Base-by-base conservation (phyloP, 2,113 vertebrate genomes). In the Poeciliopsis retropinna region DNA sequence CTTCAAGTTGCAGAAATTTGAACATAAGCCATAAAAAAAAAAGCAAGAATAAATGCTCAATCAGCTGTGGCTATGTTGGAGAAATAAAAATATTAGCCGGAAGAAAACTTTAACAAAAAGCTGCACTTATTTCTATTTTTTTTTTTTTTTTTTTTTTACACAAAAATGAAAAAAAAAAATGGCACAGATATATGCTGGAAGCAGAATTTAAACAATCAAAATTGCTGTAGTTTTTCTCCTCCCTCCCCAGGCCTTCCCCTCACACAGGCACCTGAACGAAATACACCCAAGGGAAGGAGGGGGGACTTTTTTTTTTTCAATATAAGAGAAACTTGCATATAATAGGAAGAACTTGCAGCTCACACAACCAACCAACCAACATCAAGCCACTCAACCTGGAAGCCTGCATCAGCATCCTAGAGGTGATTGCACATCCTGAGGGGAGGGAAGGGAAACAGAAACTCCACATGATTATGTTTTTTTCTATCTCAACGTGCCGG, bases 221-320 rank as follows among this genome's bases (percentile, higher is more conserved):
- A 87, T 83, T 83, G 84, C 88, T 87, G 81, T 87, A 81, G 80
- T 75, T 60, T 76, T 47, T 32, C 60, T 57, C 39, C 1, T 30
- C 64, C 17, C 44, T 47, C 27, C 28, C 29, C 29, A 63, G 4
- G 1, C 6, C 61, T 31, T 9, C 27, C 64, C 64, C 30, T 41
- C 84, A 89, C 84, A 89, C 92, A 92, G 91, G 92, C 92, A 93
- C 92, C 90, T 89, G 79, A 83, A 92, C 81, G 82, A 85, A 75
- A 88, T 81, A 86, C 78, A 80, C 82, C 51, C 76, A 51, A 70
- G 47, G 14, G 10, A 25, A 22, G 47, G 37, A 12, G 17, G 61
- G 31, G 60, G 29, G 13, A 3, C 5, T 25, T n/a, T 37, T 37
- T 37, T 37, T 32, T 64, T 62, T 37, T 37, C 81, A 83, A 73